Base-by-base conservation (phyloP, 2,113 vertebrate species). In the Bothrops jararaca region DNA sequence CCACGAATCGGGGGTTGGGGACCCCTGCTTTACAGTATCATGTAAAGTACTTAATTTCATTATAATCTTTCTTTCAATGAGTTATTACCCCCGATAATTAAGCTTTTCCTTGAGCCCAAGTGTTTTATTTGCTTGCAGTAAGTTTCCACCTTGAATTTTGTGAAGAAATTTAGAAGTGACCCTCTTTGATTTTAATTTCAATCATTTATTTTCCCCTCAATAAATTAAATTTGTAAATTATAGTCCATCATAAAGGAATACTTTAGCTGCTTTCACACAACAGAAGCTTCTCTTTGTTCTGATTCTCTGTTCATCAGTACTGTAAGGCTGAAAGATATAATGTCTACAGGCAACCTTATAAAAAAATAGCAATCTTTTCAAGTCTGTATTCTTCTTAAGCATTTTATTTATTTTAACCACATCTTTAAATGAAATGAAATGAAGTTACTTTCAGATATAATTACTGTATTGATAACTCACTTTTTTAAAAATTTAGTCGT, bases 31-130 rank as follows among this genome's bases (percentile, higher is more conserved):
- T 50, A 80, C 1, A 80, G 34, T 9, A 80, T 42, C 7, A 80
- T 42, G 34, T 95, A 97, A 95, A 95, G 95, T 86, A 95, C 92
- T 95, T 96, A 92, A 95, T 91, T 91, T 93, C 93, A 87, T n/a
- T 42, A 80, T 22, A 94, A 93, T 95, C 95, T 93, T 95, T 92
- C 93, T 42, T 94, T 91, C 94, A 95, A 94, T 95, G 10, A 86
- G 91, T 85, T 86, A 5, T 34, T 60, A 39, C 56, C 45, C 69
- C 85, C 18, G 39, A 92, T 64, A 4, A 86, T 56, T 39, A 86
- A 39, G 34, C 20, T 80, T 42, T 64, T 45, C 45, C 45, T 45
- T 92, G 39, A 15, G 20, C 26, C 45, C 15, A 45, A 8, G 93
- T 94, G 91, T 94, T n/a, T 93, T 92, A 5, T 87, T 90, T 94